These are phyloP conservation scores for Eudyptes chrysolophus DNA, from an alignment of 2,113 vertebrate species.

Conservation along the genomic window DNA sequence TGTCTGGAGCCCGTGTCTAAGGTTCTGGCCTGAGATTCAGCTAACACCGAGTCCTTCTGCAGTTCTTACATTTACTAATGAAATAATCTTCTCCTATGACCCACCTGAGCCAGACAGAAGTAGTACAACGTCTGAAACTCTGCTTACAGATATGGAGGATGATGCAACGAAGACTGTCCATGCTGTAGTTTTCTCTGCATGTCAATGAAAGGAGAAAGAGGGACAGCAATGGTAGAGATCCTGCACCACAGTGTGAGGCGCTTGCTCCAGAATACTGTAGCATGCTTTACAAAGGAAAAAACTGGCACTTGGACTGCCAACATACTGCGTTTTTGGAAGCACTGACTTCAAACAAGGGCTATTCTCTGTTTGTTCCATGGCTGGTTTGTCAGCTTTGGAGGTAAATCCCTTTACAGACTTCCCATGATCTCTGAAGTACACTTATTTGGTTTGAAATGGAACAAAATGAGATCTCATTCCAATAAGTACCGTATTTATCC, in stretches of 20 bases:
- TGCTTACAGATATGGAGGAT: neutral
- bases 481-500: neutral
- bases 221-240: neutral
- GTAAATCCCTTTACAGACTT: slow-evolving; percentile 12
- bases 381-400: neutral
- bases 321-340: neutral
- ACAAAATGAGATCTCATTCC: slow-evolving; percentile 8
- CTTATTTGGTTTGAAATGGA: neutral
- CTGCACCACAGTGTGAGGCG: neutral
- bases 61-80: neutral
- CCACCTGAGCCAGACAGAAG: neutral
- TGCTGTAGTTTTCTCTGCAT: neutral
- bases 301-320: neutral
- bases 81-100: neutral
- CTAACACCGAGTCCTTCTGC: neutral
- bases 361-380: neutral
- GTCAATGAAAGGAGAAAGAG: neutral
- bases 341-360: neutral
- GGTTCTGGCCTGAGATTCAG: neutral
- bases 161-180: neutral
- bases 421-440: neutral
- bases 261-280: neutral
- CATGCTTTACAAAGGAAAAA: neutral
- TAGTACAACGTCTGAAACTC: neutral
- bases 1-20: neutral